Percentiles rank a stretch among this genome's conserved stretches.
phyloP scores from a whole-genome alignment of 1,140 invertebrate species.

The Aleiodes sp. region DNA sequence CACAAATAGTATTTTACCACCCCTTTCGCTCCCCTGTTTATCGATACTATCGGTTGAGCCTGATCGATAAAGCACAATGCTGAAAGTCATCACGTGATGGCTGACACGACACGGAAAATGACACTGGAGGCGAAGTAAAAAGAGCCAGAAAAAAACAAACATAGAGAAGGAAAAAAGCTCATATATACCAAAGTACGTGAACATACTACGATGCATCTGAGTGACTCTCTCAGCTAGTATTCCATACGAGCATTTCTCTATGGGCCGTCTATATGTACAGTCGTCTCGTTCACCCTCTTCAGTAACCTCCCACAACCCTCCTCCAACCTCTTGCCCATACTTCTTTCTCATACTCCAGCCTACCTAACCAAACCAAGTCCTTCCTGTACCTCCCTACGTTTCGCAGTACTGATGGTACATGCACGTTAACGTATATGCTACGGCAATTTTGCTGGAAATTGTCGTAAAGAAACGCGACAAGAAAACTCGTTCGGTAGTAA shows the following conservation, averaged over 20 bases:
- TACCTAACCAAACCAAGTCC: neutral
- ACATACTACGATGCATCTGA: conserved; percentile 8
- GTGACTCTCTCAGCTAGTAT: conserved; percentile 4
- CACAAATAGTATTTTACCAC: neutral
- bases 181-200: conserved; percentile 21
- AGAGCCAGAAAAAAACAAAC: too few relatives aligned
- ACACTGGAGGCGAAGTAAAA: conserved; percentile 11
- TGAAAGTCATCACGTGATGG: conserved; percentile 6
- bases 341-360: neutral
- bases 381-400: neutral
- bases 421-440: conserved; percentile 39
- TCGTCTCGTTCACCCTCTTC: neutral
- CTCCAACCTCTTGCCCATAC: neutral
- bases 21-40: conserved; percentile 5
- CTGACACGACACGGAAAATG: conserved; percentile 7
- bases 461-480: conserved; percentile 42
- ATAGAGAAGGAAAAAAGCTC: neutral
- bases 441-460: conserved; percentile 47
- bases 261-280: conserved; percentile 2
- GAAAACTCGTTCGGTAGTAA: conserved; percentile 13
- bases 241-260: conserved; percentile 16
- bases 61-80: neutral
- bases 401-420: conserved; percentile 25
- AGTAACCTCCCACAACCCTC: too few relatives aligned
- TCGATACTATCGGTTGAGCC: conserved; percentile 15